Evolutionary conservation across 2,797 vertebrate genomes (phyloP), one percentile per base, ranked within the genome.

Genomic region (Fistularia commersonii): DNA sequence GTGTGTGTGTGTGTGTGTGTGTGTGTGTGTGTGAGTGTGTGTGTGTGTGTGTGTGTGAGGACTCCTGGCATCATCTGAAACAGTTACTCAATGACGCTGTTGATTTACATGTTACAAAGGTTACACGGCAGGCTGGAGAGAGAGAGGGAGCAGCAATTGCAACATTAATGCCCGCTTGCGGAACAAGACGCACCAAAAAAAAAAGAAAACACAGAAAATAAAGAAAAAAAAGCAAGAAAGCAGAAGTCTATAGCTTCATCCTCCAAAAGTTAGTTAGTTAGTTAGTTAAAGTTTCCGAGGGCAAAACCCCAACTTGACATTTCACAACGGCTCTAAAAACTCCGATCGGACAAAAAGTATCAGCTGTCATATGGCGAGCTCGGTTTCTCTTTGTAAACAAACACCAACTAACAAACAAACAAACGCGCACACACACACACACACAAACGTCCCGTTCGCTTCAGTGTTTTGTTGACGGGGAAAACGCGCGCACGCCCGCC

Each of bases 91-190:
- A 38, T 33, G 34, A 55, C 56, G 44, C 55, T 77, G 69, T 48
- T 69, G 61, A 56, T 57, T 72, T 32, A 33, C 23, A 32, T 51
- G 64, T 61, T 54, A 72, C 64, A 69, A 70, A 77, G 69, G 61
- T 75, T 69, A 72, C 39, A 45, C 45, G 47, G 35, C 44, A 53
- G 54, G 23, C 56, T 36, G 61, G 45, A 58, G 54, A 55, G 41
- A 61, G 74, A 56, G 42, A 62, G 50, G 41, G 46, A 53, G 54
- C 76, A 51, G 12, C 82, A 66, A 14, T 59, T 38, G 58, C 47
- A 83, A 83, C n/a, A 9, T 36, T 8, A 59, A 65, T 35, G 66
- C 48, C 58, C 11, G 59, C 57, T 79, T 77, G 73, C 74, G 67
- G 62, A 79, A 67, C 57, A 57, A 65, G 60, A 38, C 64, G 58